Conservation (phyloP, 2,888 invertebrate species). For the Merodon equestris region DNA sequence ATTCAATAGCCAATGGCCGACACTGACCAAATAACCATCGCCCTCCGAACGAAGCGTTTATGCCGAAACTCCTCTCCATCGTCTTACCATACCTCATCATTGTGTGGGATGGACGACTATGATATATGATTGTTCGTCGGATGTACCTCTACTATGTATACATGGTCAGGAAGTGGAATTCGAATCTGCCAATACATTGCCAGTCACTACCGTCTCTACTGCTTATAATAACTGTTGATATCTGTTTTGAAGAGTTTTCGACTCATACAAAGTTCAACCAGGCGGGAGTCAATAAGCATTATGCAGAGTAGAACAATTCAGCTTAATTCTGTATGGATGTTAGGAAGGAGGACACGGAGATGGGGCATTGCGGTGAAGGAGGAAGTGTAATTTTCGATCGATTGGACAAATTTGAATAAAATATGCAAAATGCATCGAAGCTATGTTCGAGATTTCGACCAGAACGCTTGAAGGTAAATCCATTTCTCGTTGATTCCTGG, state of each 20-base stretch:
- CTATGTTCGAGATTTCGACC: constrained; percentile 34
- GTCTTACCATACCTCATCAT: background rate
- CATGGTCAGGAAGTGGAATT: too few species aligned
- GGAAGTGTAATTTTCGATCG: constrained; percentile 67
- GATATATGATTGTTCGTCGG: background rate
- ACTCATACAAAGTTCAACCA: constrained; percentile 11
- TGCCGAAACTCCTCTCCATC: background rate
- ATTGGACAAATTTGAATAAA: constrained; percentile 68
- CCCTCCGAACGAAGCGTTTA: background rate
- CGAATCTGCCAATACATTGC: too few species aligned
- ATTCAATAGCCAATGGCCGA: constrained; percentile 4
- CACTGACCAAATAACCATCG: constrained; percentile 48
- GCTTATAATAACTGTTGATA: constrained; percentile 63
- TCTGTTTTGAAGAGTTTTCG: constrained; percentile 46
- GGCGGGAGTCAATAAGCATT: constrained; percentile 62
- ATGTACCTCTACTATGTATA: background rate
- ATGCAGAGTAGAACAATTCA: constrained; percentile 50
- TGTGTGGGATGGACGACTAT: constrained; percentile 51
- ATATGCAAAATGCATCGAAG: constrained; percentile 60
- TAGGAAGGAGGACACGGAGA: background rate
- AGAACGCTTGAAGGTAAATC: constrained; percentile 25
- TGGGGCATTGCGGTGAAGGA: constrained; percentile 4
- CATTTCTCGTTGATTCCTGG: too few species aligned
- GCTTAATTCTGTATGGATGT: background rate
- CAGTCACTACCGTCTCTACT: constrained; percentile 30